phyloP scores from a whole-genome alignment of 2,888 invertebrate species.

The Tachina lurida region DNA sequence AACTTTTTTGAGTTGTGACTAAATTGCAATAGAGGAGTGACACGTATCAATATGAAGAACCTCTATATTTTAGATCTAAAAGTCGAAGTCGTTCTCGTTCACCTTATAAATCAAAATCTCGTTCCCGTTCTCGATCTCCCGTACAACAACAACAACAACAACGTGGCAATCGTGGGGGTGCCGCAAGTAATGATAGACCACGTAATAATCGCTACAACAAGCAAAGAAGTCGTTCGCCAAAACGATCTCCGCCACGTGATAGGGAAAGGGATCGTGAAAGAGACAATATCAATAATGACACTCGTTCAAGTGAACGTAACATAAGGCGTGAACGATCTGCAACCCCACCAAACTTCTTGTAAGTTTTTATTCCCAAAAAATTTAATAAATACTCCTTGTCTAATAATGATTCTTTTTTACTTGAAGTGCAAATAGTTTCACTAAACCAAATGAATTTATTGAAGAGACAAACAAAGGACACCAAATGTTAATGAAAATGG shows the following conservation, averaged over 20 bases:
- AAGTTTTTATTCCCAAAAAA: slow-evolving; percentile 78
- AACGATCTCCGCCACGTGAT: slow-evolving; percentile 80
- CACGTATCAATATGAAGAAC: neutral
- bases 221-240: slow-evolving; percentile 82
- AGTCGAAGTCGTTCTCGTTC: slow-evolving; percentile 84
- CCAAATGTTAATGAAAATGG: slow-evolving; percentile 98
- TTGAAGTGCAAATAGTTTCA: slow-evolving; percentile 72
- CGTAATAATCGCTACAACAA: slow-evolving; percentile 81
- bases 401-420: neutral
- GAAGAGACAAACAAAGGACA: slow-evolving; percentile 98
- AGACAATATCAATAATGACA: slow-evolving; percentile 70
- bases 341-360: slow-evolving; percentile 90
- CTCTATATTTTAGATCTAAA: slow-evolving; percentile 80
- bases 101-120: slow-evolving; percentile 80
- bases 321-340: slow-evolving; percentile 82
- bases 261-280: slow-evolving; percentile 75
- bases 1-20: too few species aligned
- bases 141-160: slow-evolving; percentile 74
- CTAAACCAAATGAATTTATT: slow-evolving; percentile 85
- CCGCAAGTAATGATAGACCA: slow-evolving; percentile 73
- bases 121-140: slow-evolving; percentile 84
- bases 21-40: too few species aligned
- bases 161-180: slow-evolving; percentile 41
- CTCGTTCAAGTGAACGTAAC: slow-evolving; percentile 79
- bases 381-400: neutral